Evolutionary conservation across 2,888 invertebrate genomes (phyloP), one percentile per base, ranked within the genome.

Genomic region (Cenopis cana): DNA sequence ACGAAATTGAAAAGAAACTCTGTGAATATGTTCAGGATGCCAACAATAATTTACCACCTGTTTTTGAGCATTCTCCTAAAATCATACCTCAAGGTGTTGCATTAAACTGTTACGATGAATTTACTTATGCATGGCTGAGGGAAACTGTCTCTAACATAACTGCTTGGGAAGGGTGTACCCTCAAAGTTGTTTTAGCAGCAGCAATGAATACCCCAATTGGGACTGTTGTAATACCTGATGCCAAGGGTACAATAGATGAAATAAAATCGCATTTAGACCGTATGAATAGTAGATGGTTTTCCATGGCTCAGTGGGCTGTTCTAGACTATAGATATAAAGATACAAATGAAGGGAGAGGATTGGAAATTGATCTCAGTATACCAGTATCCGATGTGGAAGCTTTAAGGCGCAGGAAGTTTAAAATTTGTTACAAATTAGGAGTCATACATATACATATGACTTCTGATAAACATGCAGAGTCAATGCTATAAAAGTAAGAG

Each of bases 401-500:
- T 41, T 62, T 62, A 14, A 6, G 2, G 10, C 29, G 14, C 8
- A 52, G 62, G 8, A 49, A 62, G 18, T 62, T 36, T 52, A 50
- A 50, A 12, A 33, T 62, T 50, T 62, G 62, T 17, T 62, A 62
- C 36, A 62, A 62, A 29, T 62, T 62, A 50, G 62, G 62, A 33
- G 62, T 62, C 18, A 12, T 62, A 36, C 17, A 33, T 6, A 14
- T 62, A 14, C 17, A 18, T 52, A 50, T 62, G 62, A 12, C 36
- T 9, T 50, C 50, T 52, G 18, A 52, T 62, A 33, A 8, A 62
- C 1, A 18, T 52, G 20, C 24, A 24, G 52, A 12, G 20, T 52
- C 1, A 20, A 52, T 12, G 4, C 5, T 12, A 6, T 41, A 14
- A n/a, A 41, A 41, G n/a, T 33, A 33, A 41, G 14, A 41, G 14